Base-by-base conservation (phyloP, 2,113 vertebrate genomes). In the Hyperoodon ampullatus region DNA sequence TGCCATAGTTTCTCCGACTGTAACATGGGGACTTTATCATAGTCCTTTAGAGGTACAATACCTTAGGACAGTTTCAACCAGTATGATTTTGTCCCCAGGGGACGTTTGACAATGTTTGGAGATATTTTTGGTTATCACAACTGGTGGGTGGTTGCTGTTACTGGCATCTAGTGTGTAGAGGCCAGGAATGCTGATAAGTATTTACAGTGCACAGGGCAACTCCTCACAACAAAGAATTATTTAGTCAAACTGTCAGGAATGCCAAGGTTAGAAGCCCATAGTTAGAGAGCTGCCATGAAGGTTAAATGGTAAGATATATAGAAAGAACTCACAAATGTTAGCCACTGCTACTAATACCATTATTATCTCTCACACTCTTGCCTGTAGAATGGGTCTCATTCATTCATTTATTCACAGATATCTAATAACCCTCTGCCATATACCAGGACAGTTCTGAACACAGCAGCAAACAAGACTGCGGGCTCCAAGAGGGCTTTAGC, bases 341-440 rank as follows among this genome's bases (percentile, higher is more conserved):
- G 21, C 44, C 30, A 42, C 12, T 16, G 1, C 44, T 15, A 1
- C 60, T 24, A 8, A 2, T 5, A 3, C 5, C 33, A 8, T 50
- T 9, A 16, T 50, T 47, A 9, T 33, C 24, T 50, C 60, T 18
- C 47, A 26, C 6, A 2, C 9, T 23, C 39, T 61, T 21, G 60
- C 33, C 50, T 23, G 8, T 33, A 26, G 53, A 84, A 77, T 28
- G 21, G 2, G 5, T 63, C 26, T 71, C 2, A 21, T n/a, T 50
- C 21, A 18, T 42, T 42, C 16, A 42, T 66, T 50, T 12, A 50
- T 60, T 68, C 30, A 42, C 47, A 11, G 6, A 16, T 11, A 12
- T 39, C 60, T 74, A 42, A 8, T 4, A 15, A 65, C 33, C 55
- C 19, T 23, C 44, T 47, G 47, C 6, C 35, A 18, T 0, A 15